Evolutionary conservation across 2,888 invertebrate species (phyloP).

Genomic region (Cataglyphis altisquamis): DNA sequence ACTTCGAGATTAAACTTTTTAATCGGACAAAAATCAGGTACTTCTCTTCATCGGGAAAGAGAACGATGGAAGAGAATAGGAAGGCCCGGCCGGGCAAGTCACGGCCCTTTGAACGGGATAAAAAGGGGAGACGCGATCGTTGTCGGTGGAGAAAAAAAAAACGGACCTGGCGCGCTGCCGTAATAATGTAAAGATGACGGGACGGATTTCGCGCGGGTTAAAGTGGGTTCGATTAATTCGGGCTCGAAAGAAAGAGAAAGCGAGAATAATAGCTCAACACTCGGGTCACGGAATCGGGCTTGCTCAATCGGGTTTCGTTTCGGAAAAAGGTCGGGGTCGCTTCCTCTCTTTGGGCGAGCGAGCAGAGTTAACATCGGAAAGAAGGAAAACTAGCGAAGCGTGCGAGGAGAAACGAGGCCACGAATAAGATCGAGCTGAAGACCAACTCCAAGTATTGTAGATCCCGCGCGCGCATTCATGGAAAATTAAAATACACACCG

Average conservation of each 20-base stretch:
- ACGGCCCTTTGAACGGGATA: conserved; percentile 28
- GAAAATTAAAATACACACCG: conserved; percentile 56
- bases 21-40: conserved; percentile 51
- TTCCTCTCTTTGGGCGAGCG: background rate
- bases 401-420: background rate
- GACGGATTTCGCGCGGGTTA: conserved; percentile 58
- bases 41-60: conserved; percentile 42
- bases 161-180: conserved; percentile 5
- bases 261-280: conserved; percentile 19
- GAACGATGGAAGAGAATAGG: background rate
- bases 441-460: background rate
- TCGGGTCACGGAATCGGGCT: background rate
- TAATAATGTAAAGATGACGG: conserved; percentile 57
- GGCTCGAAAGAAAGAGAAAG: background rate
- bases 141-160: conserved; percentile 32
- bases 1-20: conserved; percentile 54
- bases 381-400: conserved; percentile 27
- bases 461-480: conserved; percentile 20
- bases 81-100: conserved; percentile 17
- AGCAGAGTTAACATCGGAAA: conserved; percentile 1
- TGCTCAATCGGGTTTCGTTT: conserved; percentile 2
- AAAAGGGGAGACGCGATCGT: conserved; percentile 39
- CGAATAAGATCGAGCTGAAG: conserved; percentile 12
- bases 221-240: conserved; percentile 58
- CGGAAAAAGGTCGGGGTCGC: conserved; percentile 3